Evolutionary conservation across 2,113 vertebrate genomes (phyloP), one percentile per base, ranked within the genome.

Genomic region (Fukomys damarensis): DNA sequence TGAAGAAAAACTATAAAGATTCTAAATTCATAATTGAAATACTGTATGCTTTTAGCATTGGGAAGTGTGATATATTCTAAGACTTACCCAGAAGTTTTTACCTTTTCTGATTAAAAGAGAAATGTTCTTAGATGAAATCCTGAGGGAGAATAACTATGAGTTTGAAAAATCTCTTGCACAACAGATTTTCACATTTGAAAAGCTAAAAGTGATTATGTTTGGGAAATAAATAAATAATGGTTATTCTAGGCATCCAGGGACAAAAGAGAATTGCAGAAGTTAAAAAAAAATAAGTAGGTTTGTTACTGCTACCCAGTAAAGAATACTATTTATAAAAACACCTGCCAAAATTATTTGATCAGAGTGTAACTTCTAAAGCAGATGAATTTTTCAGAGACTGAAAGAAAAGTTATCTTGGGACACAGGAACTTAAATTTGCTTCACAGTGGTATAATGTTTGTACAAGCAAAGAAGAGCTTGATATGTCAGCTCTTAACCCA

Each of bases 81-180:
- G 92, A 95, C 46, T 95, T 89, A 89, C 72, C 54, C 81, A 79
- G 66, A 95, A 95, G 84, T 96, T 93, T 96, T 89, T 89, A 96
- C 56, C 38, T 91, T 81, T 94, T 92, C 72, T 97, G 92, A 96
- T 85, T 94, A 96, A 96, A 97, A 93, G 52, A 66, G 26, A 97
- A 70, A 74, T 84, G 63, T 74, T 97, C 83, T 35, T 65, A 92
- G 54, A 80, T 82, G 46, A 94, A 85, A 93, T 93, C n/a, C 41
- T 88, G 54, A 93, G 68, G 59, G 43, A 86, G 22, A 41, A 46
- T 81, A 96, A 82, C 70, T 85, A 74, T 89, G 89, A 82, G 66
- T 91, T 91, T 90, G 58, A 86, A 95, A 96, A 97, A 86, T 89
- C 26, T 83, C 6, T 87, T 88, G 58, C 38, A 86, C 97, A 93